Evolutionary conservation across 2,113 vertebrate genomes (phyloP).

Genomic region (Notechis scutatus): DNA sequence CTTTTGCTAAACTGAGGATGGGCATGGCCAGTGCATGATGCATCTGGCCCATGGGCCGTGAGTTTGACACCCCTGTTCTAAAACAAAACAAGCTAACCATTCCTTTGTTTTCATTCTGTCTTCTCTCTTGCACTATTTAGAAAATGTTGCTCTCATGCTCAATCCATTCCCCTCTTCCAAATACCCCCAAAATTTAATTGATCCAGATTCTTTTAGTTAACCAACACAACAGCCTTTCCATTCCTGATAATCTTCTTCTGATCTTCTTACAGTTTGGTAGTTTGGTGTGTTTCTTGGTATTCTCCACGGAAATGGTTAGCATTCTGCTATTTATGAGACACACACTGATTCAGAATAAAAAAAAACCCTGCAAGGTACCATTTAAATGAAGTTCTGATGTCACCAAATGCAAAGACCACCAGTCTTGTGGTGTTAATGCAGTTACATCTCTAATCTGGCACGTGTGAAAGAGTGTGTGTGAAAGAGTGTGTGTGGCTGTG

Average conservation of each 20-base stretch:
- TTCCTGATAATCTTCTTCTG: background rate
- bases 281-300: background rate
- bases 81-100: background rate
- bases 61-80: too few species aligned
- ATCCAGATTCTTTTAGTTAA: background rate
- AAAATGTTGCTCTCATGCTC: background rate
- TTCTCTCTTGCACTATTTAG: background rate
- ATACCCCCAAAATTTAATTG: background rate
- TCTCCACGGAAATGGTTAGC: background rate
- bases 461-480: background rate
- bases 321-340: background rate
- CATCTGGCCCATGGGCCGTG: too few species aligned
- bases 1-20: too few species aligned
- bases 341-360: slow-evolving; percentile 2
- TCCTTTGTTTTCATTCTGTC: background rate
- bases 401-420: background rate
- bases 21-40: too few species aligned
- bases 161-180: background rate
- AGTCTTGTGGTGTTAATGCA: slow-evolving; percentile 16
- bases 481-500: background rate
- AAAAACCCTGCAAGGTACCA: background rate
- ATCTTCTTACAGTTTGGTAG: background rate
- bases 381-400: slow-evolving; percentile 12
- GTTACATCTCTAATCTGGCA: background rate
- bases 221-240: background rate